Evolutionary conservation across 2,888 invertebrate species (phyloP).

Genomic region (Lamproptera curius): DNA sequence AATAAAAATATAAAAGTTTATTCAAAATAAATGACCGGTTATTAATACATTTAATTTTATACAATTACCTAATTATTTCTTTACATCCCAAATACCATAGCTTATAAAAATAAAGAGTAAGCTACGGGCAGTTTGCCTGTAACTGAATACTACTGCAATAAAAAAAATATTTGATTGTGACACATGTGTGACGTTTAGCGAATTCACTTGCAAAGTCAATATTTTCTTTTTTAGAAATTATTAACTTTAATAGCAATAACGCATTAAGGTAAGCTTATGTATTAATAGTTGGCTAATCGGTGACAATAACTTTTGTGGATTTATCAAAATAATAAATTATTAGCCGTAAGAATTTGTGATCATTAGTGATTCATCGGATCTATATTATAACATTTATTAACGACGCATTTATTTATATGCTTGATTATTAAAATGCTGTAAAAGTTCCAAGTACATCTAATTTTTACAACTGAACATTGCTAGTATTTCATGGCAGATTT

Average conservation of each 20-base stretch:
- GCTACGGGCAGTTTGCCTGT: neutral
- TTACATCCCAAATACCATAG: too few species aligned
- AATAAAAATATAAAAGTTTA: too few species aligned
- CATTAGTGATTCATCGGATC: constrained; percentile 29
- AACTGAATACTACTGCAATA: neutral
- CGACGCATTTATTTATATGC: too few species aligned
- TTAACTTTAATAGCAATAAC: neutral
- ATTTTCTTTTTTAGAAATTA: neutral
- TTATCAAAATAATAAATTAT: constrained; percentile 1
- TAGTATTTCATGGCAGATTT: too few species aligned
- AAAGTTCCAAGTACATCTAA: too few species aligned
- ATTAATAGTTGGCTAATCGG: constrained; percentile 37
- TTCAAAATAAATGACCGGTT: too few species aligned
- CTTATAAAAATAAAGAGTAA: too few species aligned
- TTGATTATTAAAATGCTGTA: too few species aligned
- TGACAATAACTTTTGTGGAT: constrained; percentile 1
- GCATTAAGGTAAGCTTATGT: constrained; percentile 37
- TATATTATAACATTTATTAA: constrained; percentile 21
- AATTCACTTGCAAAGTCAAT: neutral
- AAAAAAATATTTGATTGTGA: constrained; percentile 10
- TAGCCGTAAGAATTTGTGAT: constrained; percentile 13
- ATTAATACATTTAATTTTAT: too few species aligned
- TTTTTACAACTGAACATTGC: too few species aligned
- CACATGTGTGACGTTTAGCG: constrained; percentile 3
- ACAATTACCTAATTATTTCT: too few species aligned